Base-by-base conservation (phyloP, 1,140 invertebrate species). In the Andrena cerasifolii region DNA sequence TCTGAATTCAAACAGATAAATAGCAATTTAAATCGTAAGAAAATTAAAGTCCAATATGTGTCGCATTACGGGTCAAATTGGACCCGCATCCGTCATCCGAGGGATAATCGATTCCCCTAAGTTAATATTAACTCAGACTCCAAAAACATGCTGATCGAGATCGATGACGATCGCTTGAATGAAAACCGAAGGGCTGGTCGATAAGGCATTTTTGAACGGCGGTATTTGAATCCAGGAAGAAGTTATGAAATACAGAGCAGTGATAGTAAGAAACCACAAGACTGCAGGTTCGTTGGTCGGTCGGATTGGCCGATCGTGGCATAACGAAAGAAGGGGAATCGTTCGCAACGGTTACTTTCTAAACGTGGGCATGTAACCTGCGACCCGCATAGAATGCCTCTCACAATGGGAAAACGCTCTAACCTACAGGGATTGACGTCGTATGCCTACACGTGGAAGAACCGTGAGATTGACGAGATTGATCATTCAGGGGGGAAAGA, bases 341-440 rank as follows among this genome's bases (percentile, higher is more conserved):
- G 28, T 68, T 83, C 58, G 68, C 62, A 83, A 84, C 78, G 74
- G 87, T 89, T 90, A 90, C 89, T 90, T 89, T 90, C 89, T 90
- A 89, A 89, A 89, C 83, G 88, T 86, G 83, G 81, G 85, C 83
- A 87, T 88, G 83, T 89, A 88, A 89, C 86, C 87, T 86, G 88
- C 86, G 84, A 90, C 86, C 89, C 76, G 86, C 53, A 80, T 80
- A 89, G 88, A 90, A 86, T 90, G 83, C 82, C 82, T 86, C 83
- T 88, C 87, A 89, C 88, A 88, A 89, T 89, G 75, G 83, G 78
- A 49, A 83, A 89, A 89, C 79, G 84, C 81, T 74, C 83, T 87
- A 86, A 82, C 82, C 71, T 80, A 84, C 59, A 79, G 78, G 83
- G 81, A 79, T 75, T 36, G 76, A 81, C 74, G 81, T 83, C 81